Conservation (phyloP, 1,140 invertebrate genomes). For the Wasmannia auropunctata region DNA sequence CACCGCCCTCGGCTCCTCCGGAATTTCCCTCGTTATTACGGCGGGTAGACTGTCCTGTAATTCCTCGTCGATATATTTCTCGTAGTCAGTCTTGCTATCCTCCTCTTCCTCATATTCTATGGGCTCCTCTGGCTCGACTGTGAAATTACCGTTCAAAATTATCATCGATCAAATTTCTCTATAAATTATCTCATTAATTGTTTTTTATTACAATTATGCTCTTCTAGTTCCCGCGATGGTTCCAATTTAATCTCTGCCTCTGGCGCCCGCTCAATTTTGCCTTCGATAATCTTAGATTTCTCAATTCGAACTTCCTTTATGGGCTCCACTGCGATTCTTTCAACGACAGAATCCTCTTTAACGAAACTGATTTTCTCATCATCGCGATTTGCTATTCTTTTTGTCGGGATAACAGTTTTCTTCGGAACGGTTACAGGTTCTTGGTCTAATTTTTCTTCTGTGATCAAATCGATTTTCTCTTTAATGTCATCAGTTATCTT, state of each 20-base stretch:
- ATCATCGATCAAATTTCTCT: background rate
- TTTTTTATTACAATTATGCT: constrained; percentile 22
- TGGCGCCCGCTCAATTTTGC: background rate
- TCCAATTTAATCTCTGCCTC: background rate
- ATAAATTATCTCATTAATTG: background rate
- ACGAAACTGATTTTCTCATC: background rate
- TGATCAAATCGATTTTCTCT: background rate
- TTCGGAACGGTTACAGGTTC: background rate
- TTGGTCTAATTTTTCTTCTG: background rate
- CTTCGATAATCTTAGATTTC: background rate
- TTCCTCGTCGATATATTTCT: constrained; percentile 37
- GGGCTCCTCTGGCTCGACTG: background rate
- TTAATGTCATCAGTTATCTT: background rate
- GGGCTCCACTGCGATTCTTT: background rate
- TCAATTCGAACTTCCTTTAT: background rate
- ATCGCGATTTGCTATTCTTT: background rate
- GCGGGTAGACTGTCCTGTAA: background rate
- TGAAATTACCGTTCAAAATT: constrained; percentile 11
- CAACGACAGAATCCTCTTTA: background rate
- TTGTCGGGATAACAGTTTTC: background rate
- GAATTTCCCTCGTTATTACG: constrained; percentile 16
- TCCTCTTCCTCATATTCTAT: background rate
- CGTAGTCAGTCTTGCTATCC: background rate
- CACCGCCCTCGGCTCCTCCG: constrained; percentile 10
- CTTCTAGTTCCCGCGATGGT: background rate